A percentile compares a stretch with the other conserved stretches of the same genome.
Evolutionary conservation across 1,140 invertebrate species (phyloP).

Genomic region (Brachionus asplanchnoidis): DNA sequence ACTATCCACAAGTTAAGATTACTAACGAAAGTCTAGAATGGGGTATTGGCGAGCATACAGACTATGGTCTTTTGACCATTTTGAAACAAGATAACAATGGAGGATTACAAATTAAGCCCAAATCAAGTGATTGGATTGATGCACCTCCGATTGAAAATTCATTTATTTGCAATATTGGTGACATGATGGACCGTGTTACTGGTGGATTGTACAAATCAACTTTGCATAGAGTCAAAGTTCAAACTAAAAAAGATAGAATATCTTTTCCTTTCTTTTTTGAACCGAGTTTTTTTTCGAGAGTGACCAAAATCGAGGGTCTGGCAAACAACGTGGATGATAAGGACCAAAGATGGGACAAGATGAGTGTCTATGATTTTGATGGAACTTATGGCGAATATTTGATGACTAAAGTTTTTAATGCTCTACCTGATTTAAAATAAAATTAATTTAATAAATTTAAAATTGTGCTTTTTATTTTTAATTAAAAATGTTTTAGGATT

Average conservation of each 20-base stretch:
- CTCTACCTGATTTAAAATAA: neutral
- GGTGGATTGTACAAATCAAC: conserved; percentile 44
- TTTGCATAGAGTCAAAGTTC: neutral
- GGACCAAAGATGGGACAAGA: conserved; percentile 27
- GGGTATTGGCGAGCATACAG: conserved; percentile 34
- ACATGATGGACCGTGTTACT: conserved; percentile 72
- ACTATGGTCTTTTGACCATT: conserved; percentile 39
- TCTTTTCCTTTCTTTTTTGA: conserved; percentile 41
- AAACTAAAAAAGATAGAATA: neutral
- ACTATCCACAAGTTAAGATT: neutral
- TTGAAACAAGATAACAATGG: conserved; percentile 32
- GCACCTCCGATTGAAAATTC: conserved; percentile 72
- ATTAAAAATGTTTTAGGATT: no score
- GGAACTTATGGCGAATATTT: conserved; percentile 38
- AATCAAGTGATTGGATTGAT: conserved; percentile 65
- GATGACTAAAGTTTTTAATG: conserved; percentile 18
- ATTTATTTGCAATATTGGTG: conserved; percentile 71
- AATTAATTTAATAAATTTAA: no score
- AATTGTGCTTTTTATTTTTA: no score
- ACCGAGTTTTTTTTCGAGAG: neutral
- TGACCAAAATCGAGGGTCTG: neutral
- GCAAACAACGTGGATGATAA: neutral
- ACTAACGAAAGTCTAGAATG: neutral
- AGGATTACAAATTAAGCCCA: conserved; percentile 52
- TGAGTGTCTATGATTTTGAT: neutral